These are phyloP conservation scores for Arbacia lixula DNA, from an alignment of 53 echinoderm and acorn worm species.

Conservation along the genomic window DNA sequence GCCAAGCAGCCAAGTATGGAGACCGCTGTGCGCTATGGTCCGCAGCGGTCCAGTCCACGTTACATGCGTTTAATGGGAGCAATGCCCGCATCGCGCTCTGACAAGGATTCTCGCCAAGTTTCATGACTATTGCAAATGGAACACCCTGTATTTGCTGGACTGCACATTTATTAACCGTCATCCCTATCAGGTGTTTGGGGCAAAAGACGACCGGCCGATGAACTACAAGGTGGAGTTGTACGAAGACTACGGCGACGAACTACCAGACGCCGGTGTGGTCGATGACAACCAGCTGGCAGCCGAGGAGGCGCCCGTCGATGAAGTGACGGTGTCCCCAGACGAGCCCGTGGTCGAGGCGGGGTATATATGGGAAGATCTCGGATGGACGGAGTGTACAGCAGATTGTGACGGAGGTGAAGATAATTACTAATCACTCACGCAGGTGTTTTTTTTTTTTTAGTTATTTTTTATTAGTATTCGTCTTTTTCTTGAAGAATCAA, in stretches of 20 bases:
- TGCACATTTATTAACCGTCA: too few relatives aligned
- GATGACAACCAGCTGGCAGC: not conserved
- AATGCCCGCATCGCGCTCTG: too few relatives aligned
- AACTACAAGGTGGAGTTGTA: conserved; percentile 26
- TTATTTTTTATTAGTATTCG: not conserved
- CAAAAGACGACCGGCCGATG: conserved; percentile 23
- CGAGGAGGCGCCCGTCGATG: not conserved
- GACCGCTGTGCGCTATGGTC: too few relatives aligned
- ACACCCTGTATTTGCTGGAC: too few relatives aligned
- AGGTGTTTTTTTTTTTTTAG: not conserved
- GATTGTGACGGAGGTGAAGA: conserved; percentile 39
- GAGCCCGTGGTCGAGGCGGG: not conserved
- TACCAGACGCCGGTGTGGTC: not conserved
- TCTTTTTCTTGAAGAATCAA: not conserved
- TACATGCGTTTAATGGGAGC: too few relatives aligned
- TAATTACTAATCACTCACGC: not conserved
- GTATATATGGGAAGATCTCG: conserved; percentile 17
- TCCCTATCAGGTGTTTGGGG: too few relatives aligned
- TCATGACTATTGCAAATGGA: too few relatives aligned
- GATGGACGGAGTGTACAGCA: conserved; percentile 32
- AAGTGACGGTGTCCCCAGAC: not conserved
- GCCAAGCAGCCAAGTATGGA: too few relatives aligned
- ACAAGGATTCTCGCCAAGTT: too few relatives aligned
- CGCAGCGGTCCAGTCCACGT: too few relatives aligned
- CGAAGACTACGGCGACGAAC: conserved; percentile 22